Conservation (phyloP, 2,113 vertebrate species). For the Cisticola juncidis region DNA sequence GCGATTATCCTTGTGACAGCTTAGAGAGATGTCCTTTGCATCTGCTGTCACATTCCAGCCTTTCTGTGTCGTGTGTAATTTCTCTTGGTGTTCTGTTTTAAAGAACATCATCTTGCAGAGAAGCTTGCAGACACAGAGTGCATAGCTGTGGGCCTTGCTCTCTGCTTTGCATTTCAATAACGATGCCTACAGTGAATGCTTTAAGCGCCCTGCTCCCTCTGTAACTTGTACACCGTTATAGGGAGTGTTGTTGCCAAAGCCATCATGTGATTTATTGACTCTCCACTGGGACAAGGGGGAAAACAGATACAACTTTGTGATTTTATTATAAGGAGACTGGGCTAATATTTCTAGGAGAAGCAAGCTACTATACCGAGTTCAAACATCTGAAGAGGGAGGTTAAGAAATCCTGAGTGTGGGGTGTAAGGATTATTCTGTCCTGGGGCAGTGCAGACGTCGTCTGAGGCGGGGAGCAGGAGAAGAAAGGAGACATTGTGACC, state of each 20-base stretch:
- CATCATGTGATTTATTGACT: conserved; percentile 86
- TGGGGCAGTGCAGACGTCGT: conserved; percentile 96
- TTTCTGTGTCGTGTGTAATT: neutral
- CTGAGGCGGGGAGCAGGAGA: conserved; percentile 93
- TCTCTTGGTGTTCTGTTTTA: neutral
- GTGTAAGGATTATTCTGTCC: conserved; percentile 97
- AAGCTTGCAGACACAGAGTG: neutral
- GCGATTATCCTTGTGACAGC: neutral
- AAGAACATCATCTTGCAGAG: neutral
- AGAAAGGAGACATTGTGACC: conserved; percentile 97
- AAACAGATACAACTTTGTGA: conserved; percentile 89
- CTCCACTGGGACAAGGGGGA: conserved; percentile 82
- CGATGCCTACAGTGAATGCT: conserved; percentile 71
- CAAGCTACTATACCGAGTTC: conserved; percentile 91
- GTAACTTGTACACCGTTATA: conserved; percentile 76
- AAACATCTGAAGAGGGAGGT: conserved; percentile 99
- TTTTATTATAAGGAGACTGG: conserved; percentile 87
- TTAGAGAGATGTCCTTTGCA: neutral
- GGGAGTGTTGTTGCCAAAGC: conserved; percentile 79
- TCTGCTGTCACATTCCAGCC: neutral
- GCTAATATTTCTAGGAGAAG: conserved; percentile 87
- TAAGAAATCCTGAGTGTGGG: conserved; percentile 92
- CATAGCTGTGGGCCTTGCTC: conserved; percentile 63
- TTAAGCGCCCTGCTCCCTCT: conserved; percentile 68
- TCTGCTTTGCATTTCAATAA: conserved; percentile 67